phyloP scores from a whole-genome alignment of 2,888 invertebrate species.

The Parnassius mnemosyne region DNA sequence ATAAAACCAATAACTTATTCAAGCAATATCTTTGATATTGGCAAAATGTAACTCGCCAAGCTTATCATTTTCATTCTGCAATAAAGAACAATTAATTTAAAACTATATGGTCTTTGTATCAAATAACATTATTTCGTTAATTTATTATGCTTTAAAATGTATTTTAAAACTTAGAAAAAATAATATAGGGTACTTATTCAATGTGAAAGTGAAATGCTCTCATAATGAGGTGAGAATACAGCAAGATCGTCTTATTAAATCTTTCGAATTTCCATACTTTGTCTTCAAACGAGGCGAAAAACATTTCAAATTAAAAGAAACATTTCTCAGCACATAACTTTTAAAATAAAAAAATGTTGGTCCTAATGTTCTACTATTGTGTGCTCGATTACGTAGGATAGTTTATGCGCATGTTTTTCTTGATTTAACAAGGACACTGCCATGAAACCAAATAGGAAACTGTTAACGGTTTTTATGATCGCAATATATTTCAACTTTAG shows the following conservation, averaged over 20 bases:
- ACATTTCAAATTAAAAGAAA: constrained; percentile 2
- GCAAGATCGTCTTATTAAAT: constrained; percentile 15
- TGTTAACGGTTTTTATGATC: neutral
- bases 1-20: no score
- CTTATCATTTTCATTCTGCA: no score
- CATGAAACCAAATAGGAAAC: constrained; percentile 1
- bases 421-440: constrained; percentile 19
- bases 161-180: no score
- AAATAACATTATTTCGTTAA: no score
- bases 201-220: no score
- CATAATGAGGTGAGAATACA: neutral
- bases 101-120: no score
- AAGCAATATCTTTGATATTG: no score
- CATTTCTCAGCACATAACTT: constrained; percentile 3
- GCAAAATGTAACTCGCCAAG: no score
- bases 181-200: no score
- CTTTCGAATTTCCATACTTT: constrained; percentile 17
- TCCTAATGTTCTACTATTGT: constrained; percentile 13
- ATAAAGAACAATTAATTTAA: no score
- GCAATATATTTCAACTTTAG: no score
- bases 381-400: constrained; percentile 22
- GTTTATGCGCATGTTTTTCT: constrained; percentile 24
- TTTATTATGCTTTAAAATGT: no score
- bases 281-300: constrained; percentile 1
- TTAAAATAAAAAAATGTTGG: constrained; percentile 14